Evolutionary conservation across 2,888 invertebrate species (phyloP), one percentile per base, ranked within the genome.

Genomic region (Drymonia ruficornis): DNA sequence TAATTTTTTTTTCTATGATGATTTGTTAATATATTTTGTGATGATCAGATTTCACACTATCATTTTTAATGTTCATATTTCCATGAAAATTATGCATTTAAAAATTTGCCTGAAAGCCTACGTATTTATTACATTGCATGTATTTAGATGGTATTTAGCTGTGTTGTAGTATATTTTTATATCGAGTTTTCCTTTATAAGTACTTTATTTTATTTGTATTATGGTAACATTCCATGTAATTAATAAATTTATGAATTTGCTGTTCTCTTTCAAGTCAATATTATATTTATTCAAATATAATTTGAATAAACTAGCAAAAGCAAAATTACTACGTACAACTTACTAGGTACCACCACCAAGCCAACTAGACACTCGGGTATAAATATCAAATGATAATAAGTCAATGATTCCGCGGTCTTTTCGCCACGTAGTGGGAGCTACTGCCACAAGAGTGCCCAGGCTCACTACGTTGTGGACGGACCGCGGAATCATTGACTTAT

Each of bases 91-190:
- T 42, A 40, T 50, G 43, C 53, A 50, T 53, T 52, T 61, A 44
- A 50, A 23, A 53, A 55, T 65, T 53, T 62, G 59, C 49, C 49
- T 62, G 61, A 65, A 65, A 56, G 63, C 59, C 55, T 62, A 48
- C 61, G 55, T 53, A 56, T 56, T 59, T 57, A 45, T 56, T 57
- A 60, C 59, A 70, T 59, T 69, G 38, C 57, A 47, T 59, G 59
- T 54, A 48, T 50, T 49, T 45, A 59, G 50, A 49, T 63, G 42
- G 55, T 53, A 44, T 50, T 44, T 49, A 59, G 49, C 47, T 60
- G 40, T 56, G 53, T n/a, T 67, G 65, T 62, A 65, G 59, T 58
- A 53, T 68, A 65, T 70, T 70, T 67, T 63, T 63, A 64, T 66
- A 64, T 57, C 51, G 53, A 64, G 61, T 65, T 67, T 69, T 57